Evolutionary conservation across 53 echinoderm and acorn worm genomes (phyloP).

Genomic region (Mesocentrotus franciscanus): DNA sequence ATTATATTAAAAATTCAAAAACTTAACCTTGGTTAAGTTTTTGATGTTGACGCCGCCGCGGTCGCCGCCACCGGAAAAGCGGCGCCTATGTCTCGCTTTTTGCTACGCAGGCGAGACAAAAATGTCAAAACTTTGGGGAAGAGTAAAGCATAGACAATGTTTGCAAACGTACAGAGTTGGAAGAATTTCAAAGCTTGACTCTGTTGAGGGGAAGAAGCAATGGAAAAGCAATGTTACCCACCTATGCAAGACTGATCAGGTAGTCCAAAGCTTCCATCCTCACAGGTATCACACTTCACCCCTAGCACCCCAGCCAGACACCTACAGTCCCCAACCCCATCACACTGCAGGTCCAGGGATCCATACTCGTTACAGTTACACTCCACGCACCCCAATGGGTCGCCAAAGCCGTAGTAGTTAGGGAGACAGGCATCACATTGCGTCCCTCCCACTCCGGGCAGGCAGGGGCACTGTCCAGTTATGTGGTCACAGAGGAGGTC

Average conservation of each 20-base stretch:
- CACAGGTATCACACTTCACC: slow-evolving; percentile 81
- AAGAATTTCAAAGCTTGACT: too few species aligned
- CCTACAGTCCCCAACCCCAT: slow-evolving; percentile 70
- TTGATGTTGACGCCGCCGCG: too few species aligned
- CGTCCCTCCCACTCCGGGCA: slow-evolving; percentile 72
- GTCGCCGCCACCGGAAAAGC: too few species aligned
- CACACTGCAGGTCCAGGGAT: slow-evolving; percentile 83
- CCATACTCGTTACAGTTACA: slow-evolving; percentile 90
- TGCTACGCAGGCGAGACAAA: too few species aligned
- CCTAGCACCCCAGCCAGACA: slow-evolving; percentile 78
- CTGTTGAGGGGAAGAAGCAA: background rate
- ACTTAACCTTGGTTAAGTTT: too few species aligned
- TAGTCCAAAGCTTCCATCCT: slow-evolving; percentile 79
- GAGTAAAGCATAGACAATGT: too few species aligned
- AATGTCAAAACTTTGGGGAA: too few species aligned
- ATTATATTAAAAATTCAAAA: too few species aligned
- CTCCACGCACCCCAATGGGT: slow-evolving; percentile 69
- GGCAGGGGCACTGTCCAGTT: slow-evolving; percentile 90
- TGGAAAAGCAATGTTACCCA: slow-evolving; percentile 34
- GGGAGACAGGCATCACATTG: slow-evolving; percentile 78
- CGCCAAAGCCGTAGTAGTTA: slow-evolving; percentile 77
- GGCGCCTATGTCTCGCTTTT: too few species aligned
- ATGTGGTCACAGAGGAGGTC: slow-evolving; percentile 73
- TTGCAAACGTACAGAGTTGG: too few species aligned
- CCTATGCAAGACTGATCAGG: slow-evolving; percentile 78